These are phyloP conservation scores for Chauna torquata DNA, from an alignment of 2,113 vertebrate genomes.

Conservation along the genomic window DNA sequence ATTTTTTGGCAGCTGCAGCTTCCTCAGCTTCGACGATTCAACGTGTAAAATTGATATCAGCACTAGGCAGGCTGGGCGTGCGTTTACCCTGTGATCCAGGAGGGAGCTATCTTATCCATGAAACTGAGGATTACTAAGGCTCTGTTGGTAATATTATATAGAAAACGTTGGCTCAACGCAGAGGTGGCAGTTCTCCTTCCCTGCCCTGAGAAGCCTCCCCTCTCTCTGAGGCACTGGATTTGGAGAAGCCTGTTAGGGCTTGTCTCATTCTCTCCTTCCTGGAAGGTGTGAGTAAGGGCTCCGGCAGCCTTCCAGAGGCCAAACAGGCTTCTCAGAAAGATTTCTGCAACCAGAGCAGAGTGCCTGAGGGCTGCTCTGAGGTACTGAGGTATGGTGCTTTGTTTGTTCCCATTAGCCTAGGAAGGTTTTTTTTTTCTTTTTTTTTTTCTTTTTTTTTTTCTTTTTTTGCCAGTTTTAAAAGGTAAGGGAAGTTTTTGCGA, in stretches of 20 bases:
- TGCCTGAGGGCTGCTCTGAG: neutral
- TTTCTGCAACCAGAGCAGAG: neutral
- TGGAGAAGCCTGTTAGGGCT: slow-evolving; percentile 11
- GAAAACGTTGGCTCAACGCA: neutral
- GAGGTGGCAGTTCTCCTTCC: neutral
- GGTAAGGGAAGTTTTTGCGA: neutral
- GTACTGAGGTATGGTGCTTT: neutral
- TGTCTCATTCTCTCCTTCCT: neutral
- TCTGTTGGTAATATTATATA: neutral
- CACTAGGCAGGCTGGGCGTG: neutral
- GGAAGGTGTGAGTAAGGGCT: slow-evolving; percentile 17
- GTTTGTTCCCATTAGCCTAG: neutral
- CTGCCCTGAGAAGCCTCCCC: neutral
- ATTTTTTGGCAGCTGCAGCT: slow-evolving; percentile 3
- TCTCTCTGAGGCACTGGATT: neutral
- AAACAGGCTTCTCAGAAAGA: slow-evolving; percentile 54
- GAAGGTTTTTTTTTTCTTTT: too few species aligned
- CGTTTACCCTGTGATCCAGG: neutral
- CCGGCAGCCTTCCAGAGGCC: slow-evolving; percentile 28
- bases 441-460: neutral
- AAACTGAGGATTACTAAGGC: neutral
- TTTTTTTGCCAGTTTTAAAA: neutral
- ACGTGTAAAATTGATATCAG: neutral
- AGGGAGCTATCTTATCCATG: neutral
- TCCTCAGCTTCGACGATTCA: neutral